Conservation (phyloP, 1,140 invertebrate genomes). For the Ceratitis capitata region DNA sequence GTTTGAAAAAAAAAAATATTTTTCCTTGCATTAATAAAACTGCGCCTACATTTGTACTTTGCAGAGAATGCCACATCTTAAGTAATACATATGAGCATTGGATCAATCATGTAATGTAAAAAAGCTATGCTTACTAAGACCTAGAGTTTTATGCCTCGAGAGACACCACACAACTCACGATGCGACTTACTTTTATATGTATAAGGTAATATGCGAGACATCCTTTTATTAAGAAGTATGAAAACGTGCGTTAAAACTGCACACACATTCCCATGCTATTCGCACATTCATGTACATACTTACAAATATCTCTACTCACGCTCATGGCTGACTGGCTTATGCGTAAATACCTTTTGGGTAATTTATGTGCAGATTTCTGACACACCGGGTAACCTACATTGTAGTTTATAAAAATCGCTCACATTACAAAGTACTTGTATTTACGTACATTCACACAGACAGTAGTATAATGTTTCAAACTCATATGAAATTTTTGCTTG, state of each 20-base stretch:
- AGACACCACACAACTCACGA: not conserved
- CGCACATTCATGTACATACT: not conserved
- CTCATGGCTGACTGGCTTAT: conserved; percentile 23
- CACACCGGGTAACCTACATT: conserved; percentile 21
- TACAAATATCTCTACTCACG: not conserved
- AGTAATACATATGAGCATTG: not conserved
- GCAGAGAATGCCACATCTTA: not conserved
- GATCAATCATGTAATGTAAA: not conserved
- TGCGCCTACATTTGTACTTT: not conserved
- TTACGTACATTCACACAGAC: not conserved
- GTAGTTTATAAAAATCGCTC: conserved; percentile 7
- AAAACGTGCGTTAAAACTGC: not conserved
- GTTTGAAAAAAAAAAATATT: not conserved
- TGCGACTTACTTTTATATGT: not conserved
- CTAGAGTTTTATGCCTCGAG: too few relatives aligned
- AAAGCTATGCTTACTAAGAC: not conserved
- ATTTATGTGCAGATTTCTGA: conserved; percentile 23
- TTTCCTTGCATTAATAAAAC: not conserved
- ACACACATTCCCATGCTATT: not conserved
- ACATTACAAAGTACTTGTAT: not conserved
- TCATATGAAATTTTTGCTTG: not conserved
- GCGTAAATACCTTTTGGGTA: conserved; percentile 30
- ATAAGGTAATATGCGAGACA: not conserved
- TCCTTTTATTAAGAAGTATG: not conserved
- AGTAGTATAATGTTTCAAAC: not conserved